Conservation (phyloP, 2,113 vertebrate species). For the Maccullochella peelii region DNA sequence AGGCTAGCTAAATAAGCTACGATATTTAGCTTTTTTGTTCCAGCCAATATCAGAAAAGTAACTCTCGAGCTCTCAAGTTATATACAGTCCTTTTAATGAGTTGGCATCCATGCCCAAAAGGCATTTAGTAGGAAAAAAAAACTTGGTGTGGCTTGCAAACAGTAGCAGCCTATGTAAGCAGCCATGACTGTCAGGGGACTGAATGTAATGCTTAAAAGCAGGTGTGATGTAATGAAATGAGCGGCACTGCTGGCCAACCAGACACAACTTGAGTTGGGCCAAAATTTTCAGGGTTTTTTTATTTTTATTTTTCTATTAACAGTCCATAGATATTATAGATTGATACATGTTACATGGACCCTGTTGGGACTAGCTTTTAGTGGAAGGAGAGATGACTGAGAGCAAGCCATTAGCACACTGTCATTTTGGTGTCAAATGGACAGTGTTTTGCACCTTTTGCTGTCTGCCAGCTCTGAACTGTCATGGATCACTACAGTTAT, state of each 20-base stretch:
- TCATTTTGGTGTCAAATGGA: conserved; percentile 7
- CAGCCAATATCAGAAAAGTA: not conserved
- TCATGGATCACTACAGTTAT: not conserved
- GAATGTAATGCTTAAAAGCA: not conserved
- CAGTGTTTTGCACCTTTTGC: conserved; percentile 5
- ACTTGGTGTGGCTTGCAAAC: too few species aligned
- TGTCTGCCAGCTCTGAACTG: not conserved
- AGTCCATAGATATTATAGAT: not conserved
- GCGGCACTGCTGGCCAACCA: too few species aligned
- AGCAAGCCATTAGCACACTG: not conserved
- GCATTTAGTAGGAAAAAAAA: not conserved
- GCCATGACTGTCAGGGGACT: not conserved
- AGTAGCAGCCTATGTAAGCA: not conserved
- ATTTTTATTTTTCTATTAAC: not conserved
- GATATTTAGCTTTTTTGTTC: not conserved
- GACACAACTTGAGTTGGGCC: too few species aligned
- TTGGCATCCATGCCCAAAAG: not conserved
- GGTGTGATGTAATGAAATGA: not conserved
- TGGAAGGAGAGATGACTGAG: not conserved
- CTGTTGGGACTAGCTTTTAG: not conserved
- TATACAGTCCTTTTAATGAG: not conserved
- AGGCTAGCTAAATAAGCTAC: not conserved
- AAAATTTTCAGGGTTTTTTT: not conserved
- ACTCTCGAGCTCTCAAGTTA: too few species aligned
- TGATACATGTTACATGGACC: not conserved